Evolutionary conservation across 1,140 invertebrate species (phyloP), one percentile per base, ranked within the genome.

Genomic region (Homarus americanus): DNA sequence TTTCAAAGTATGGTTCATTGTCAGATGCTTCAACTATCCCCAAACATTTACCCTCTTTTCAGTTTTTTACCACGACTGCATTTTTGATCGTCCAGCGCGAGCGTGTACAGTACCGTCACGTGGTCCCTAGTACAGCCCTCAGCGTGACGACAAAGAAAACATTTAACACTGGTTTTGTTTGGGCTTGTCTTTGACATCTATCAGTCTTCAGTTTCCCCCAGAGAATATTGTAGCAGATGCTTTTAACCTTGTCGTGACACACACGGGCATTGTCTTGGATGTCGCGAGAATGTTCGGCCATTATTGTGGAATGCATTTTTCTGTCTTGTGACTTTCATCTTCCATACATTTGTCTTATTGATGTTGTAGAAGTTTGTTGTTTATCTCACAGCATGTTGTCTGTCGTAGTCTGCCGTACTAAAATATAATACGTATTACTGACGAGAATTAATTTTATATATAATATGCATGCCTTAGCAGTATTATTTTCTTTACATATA

Each of bases 71-170:
- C n/a, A n/a, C n/a, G n/a, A 41, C 76, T 79, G 83, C 83, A 85
- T 85, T 85, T 85, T 49, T 75, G 41, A 73, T 72, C 53, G 72
- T 53, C 34, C 53, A 44, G 9, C 38, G 75, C 49, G 24, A 34
- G 66, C 34, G 32, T 85, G n/a, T 28, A n/a, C 69, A 41, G n/a
- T n/a, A n/a, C n/a, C 24, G 83, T 85, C 83, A 85, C 69, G 24
- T 49, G 69, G 83, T 75, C 83, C 28, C 75, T 58, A 85, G 83
- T 85, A 75, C 83, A 85, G 83, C 69, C 83, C 69, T 36, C 15
- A 75, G 66, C 49, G 69, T 85, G 83, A 73, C 40, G 40, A 38
- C 83, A 85, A 40, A 40, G 72, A 66, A 85, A 32, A 40, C 24
- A 38, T 24, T 41, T 40, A 40, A 63, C 66, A 44, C 49, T 40